phyloP scores from a whole-genome alignment of 2,797 vertebrate genomes.

The Notoglanidium macrostoma region DNA sequence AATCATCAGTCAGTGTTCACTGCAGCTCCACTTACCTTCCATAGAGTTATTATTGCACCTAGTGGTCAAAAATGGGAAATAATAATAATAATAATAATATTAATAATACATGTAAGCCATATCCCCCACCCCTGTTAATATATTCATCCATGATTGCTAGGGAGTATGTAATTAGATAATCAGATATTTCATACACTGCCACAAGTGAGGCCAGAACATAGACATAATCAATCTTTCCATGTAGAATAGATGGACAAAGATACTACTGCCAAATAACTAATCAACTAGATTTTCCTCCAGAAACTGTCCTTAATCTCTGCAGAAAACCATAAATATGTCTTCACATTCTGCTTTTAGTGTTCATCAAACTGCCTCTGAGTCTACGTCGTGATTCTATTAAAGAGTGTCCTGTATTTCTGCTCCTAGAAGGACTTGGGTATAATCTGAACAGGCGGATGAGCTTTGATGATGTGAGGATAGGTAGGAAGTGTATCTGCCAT shows the following conservation, averaged over 20 bases:
- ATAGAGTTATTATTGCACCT: too few species aligned
- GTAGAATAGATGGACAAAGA: not conserved
- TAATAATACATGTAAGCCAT: too few species aligned
- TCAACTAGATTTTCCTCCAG: not conserved
- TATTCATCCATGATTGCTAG: not conserved
- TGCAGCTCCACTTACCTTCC: too few species aligned
- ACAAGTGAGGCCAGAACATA: not conserved
- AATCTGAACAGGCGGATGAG: too few species aligned
- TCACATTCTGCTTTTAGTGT: constrained; percentile 34
- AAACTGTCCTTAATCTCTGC: not conserved
- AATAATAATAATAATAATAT: too few species aligned
- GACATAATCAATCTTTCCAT: not conserved
- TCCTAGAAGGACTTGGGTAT: too few species aligned
- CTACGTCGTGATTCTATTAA: not conserved
- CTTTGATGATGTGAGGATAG: too few species aligned
- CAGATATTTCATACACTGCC: not conserved
- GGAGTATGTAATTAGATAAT: not conserved
- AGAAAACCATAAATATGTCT: constrained; percentile 10
- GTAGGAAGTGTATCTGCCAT: too few species aligned
- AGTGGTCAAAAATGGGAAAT: too few species aligned
- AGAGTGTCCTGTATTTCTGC: too few species aligned
- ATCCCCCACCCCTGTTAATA: too few species aligned
- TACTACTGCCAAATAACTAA: not conserved
- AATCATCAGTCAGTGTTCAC: too few species aligned
- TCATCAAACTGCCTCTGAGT: constrained; percentile 40